Evolutionary conservation across 92 coral and sea anemone genomes (phyloP).

Genomic region (Desmophyllum pertusum): DNA sequence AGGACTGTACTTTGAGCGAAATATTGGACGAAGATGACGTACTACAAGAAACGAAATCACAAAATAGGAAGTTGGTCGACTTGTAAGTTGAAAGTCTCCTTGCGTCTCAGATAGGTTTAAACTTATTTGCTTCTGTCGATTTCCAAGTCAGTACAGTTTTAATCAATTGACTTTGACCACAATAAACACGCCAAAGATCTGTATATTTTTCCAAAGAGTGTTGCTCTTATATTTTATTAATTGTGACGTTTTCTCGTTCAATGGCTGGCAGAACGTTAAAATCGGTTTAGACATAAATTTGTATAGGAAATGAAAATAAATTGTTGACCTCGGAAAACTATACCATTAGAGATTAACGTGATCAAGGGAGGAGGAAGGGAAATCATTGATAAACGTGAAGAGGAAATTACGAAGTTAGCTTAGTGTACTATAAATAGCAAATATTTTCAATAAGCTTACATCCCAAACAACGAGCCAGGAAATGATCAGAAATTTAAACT

Average conservation of each 20-base stretch:
- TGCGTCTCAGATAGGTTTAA: background rate
- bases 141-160: background rate
- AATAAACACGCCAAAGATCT: background rate
- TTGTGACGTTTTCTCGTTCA: background rate
- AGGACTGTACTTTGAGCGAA: conserved; percentile 95
- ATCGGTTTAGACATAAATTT: background rate
- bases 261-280: background rate
- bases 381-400: background rate
- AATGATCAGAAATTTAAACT: conserved; percentile 4
- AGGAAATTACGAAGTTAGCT: conserved; percentile 5
- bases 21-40: conserved; percentile 98
- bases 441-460: background rate
- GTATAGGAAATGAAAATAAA: conserved; percentile 9
- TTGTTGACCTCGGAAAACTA: background rate
- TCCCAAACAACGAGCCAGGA: conserved; percentile 5
- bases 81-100: conserved; percentile 74
- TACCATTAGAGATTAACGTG: background rate
- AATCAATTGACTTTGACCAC: background rate
- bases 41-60: conserved; percentile 99
- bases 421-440: conserved; percentile 14
- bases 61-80: conserved; percentile 93
- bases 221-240: background rate
- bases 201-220: background rate
- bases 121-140: conserved; percentile 2
- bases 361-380: conserved; percentile 19